phyloP scores from a whole-genome alignment of 2,797 vertebrate species.

The Lacerta viridis region DNA sequence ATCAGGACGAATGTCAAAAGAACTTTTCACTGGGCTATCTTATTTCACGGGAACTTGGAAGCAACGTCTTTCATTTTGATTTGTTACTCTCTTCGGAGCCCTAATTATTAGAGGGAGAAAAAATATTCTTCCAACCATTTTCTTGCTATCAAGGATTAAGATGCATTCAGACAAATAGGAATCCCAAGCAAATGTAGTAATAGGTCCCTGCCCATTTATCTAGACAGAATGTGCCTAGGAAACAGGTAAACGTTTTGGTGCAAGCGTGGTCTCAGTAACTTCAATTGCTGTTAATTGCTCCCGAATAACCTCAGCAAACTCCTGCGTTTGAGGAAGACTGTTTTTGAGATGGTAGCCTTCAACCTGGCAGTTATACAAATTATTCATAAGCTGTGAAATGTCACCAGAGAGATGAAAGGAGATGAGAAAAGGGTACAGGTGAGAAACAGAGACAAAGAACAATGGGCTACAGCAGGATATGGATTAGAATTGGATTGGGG shows the following conservation, averaged over 20 bases:
- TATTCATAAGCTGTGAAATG: conserved; percentile 71
- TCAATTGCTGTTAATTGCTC: conserved; percentile 54
- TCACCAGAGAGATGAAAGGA: conserved; percentile 49
- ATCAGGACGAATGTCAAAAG: conserved; percentile 67
- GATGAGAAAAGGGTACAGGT: conserved; percentile 59
- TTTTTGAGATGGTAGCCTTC: conserved; percentile 52
- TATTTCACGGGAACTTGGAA: conserved; percentile 29
- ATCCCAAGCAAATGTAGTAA: conserved; percentile 23
- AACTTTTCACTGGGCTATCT: conserved; percentile 59
- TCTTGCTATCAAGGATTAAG: conserved; percentile 13
- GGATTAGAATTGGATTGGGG: conserved; percentile 31
- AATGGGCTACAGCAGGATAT: conserved; percentile 38
- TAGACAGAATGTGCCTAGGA: conserved; percentile 31
- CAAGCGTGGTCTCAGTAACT: conserved; percentile 44
- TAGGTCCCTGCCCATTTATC: conserved; percentile 6
- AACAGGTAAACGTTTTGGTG: conserved; percentile 42
- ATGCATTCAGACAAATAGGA: conserved; percentile 3
- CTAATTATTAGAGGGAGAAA: conserved; percentile 31
- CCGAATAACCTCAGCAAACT: conserved; percentile 53
- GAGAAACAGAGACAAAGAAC: conserved; percentile 50
- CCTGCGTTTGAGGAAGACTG: conserved; percentile 42
- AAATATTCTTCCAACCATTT: conserved; percentile 42
- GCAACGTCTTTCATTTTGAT: conserved; percentile 38
- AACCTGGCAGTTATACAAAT: conserved; percentile 65
- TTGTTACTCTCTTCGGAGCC: conserved; percentile 40